Conservation (phyloP, 2,888 invertebrate genomes). For the Labia minor region DNA sequence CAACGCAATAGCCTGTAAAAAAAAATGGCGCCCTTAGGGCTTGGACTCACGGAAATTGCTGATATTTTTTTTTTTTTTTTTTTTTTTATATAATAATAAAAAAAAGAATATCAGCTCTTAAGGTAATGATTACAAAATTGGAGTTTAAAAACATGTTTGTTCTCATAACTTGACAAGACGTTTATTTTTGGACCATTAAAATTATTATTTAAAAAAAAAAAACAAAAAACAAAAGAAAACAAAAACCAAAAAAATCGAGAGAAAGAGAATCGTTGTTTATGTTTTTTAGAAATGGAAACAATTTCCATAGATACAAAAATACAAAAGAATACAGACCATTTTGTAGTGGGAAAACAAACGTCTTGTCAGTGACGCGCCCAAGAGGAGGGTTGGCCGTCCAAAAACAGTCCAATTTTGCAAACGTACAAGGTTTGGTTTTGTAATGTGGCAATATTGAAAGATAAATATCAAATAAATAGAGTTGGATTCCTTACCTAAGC, state of each 20-base stretch:
- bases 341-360: conserved; percentile 16
- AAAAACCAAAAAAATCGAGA: neutral
- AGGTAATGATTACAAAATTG: conserved; percentile 5
- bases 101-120: neutral
- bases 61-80: neutral
- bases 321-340: neutral
- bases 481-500: conserved; percentile 17
- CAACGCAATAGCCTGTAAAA: conserved; percentile 63
- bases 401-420: conserved; percentile 16
- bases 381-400: conserved; percentile 21
- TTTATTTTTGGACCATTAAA: neutral
- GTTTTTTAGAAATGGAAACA: too few species aligned
- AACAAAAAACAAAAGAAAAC: neutral
- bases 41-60: neutral
- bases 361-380: conserved; percentile 20
- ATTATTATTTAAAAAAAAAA: neutral
- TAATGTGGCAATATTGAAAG: neutral
- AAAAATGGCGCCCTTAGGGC: conserved; percentile 16
- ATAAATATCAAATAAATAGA: neutral
- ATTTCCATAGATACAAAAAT: too few species aligned
- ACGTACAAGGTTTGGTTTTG: conserved; percentile 1
- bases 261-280: neutral
- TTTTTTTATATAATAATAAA: too few species aligned
- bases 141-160: neutral
- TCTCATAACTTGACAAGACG: neutral